phyloP scores from a whole-genome alignment of 2,888 invertebrate genomes.

The Campopleginae sp. region DNA sequence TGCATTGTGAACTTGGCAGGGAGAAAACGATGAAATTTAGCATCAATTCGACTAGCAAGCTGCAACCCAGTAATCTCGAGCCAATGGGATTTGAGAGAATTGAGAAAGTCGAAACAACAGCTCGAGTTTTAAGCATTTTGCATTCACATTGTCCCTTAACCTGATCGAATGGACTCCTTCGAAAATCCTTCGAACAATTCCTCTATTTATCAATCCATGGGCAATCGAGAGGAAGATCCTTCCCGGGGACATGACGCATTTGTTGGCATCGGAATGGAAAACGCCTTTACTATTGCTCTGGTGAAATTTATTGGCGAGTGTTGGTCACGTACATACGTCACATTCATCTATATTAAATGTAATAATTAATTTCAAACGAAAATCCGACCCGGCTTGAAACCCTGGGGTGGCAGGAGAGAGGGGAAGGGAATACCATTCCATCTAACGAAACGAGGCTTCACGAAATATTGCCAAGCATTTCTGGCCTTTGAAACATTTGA shows the following conservation, averaged over 20 bases:
- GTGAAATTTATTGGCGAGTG: constrained; percentile 61
- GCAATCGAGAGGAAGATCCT: constrained; percentile 32
- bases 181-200: constrained; percentile 20
- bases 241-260: constrained; percentile 73
- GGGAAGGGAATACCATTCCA: constrained; percentile 67
- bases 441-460: constrained; percentile 50
- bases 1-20: background rate
- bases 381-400: constrained; percentile 53
- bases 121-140: constrained; percentile 27
- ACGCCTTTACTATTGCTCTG: constrained; percentile 30
- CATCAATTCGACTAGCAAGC: background rate
- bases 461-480: constrained; percentile 59
- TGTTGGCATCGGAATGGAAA: constrained; percentile 70
- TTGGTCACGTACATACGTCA: constrained; percentile 65
- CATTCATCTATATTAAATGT: constrained; percentile 47
- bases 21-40: background rate
- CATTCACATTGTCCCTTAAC: constrained; percentile 56
- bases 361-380: constrained; percentile 48
- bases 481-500: constrained; percentile 34
- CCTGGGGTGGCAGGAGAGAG: background rate
- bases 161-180: constrained; percentile 12
- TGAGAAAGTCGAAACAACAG: background rate
- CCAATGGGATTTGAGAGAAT: constrained; percentile 12
- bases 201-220: constrained; percentile 45
- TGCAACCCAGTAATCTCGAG: background rate